Evolutionary conservation across 2,113 vertebrate genomes (phyloP), one percentile per base, ranked within the genome.

Genomic region (Dipodomys spectabilis): DNA sequence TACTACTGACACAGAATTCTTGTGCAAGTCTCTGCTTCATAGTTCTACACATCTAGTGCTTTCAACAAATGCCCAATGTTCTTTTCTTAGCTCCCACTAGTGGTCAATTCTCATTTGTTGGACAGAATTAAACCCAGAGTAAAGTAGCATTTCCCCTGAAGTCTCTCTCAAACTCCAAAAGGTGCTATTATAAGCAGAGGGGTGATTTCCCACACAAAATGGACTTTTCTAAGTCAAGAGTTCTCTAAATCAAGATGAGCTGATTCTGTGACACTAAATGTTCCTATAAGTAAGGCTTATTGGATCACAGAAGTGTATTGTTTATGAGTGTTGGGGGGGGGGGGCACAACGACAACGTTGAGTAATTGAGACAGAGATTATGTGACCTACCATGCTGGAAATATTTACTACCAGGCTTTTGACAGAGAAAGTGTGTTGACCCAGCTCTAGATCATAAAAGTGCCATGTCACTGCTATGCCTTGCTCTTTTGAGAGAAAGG

Each of bases 231-330:
- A 49, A 49, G 49, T 49, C 49, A 82, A 65, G 12, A 35, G 16
- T 71, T 82, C 72, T 67, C 15, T 81, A 74, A 32, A 78, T 74
- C 82, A 79, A 9, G 10, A 4, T 82, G 32, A 89, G 32, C 39
- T 80, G 82, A 80, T 84, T 73, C 16, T 84, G 25, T 57, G 5
- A 49, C 15, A 78, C 1, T 1, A 83, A 7, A 57, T 69, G 8
- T 85, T 83, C 81, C 39, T 81, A 6, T 93, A 93, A 86, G 89
- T 93, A 86, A 83, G 69, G n/a, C 22, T 86, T 83, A 89, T 44
- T 49, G 4, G 23, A 83, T 80, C n/a, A 73, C 6, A 32, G 1
- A 16, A 20, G 27, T 89, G 5, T 67, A 23, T 28, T 81, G 30
- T 81, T 67, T 73, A 82, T 35, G 57, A 69, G n/a, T 91, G 6